A percentile compares a stretch with the other conserved stretches of the same genome.
Evolutionary conservation across 1,140 invertebrate genomes (phyloP).

Genomic region (Yoshiicerus persimilis): DNA sequence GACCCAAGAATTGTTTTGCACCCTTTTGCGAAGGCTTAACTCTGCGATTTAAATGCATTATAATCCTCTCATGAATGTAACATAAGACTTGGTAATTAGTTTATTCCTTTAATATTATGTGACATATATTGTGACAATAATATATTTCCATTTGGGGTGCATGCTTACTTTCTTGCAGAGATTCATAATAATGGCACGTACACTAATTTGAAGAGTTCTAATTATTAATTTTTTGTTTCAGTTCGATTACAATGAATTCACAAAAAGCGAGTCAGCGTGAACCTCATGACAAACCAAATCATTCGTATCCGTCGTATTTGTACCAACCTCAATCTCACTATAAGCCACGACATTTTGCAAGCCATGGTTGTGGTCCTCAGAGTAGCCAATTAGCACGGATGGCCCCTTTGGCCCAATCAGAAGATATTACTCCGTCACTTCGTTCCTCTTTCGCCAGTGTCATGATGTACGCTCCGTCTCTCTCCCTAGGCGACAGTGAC

Average conservation of each 20-base stretch:
- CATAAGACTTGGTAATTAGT: background rate
- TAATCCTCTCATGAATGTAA: background rate
- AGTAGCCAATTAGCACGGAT: background rate
- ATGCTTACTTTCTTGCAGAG: too few relatives aligned
- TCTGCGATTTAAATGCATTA: background rate
- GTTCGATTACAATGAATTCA: background rate
- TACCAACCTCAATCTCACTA: slow-evolving; percentile 26
- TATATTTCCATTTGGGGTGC: background rate
- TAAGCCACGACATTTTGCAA: slow-evolving; percentile 34
- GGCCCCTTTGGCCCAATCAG: slow-evolving; percentile 45
- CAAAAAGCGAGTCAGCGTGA: background rate
- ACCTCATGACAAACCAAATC: background rate
- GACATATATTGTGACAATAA: background rate
- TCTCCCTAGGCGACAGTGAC: slow-evolving; percentile 7
- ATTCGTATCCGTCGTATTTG: background rate
- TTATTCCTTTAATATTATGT: background rate
- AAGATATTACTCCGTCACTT: slow-evolving; percentile 49
- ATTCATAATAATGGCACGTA: background rate
- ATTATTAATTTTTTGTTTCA: background rate
- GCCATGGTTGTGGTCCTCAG: slow-evolving; percentile 28
- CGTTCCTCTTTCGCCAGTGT: slow-evolving; percentile 48
- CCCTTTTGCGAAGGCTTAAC: slow-evolving; percentile 35
- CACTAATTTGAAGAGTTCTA: background rate
- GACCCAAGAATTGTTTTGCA: slow-evolving; percentile 38
- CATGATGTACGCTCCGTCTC: slow-evolving; percentile 32